These are phyloP conservation scores for Branchipolynoe longqiensis DNA, from an alignment of 2,888 invertebrate genomes.

Conservation along the genomic window DNA sequence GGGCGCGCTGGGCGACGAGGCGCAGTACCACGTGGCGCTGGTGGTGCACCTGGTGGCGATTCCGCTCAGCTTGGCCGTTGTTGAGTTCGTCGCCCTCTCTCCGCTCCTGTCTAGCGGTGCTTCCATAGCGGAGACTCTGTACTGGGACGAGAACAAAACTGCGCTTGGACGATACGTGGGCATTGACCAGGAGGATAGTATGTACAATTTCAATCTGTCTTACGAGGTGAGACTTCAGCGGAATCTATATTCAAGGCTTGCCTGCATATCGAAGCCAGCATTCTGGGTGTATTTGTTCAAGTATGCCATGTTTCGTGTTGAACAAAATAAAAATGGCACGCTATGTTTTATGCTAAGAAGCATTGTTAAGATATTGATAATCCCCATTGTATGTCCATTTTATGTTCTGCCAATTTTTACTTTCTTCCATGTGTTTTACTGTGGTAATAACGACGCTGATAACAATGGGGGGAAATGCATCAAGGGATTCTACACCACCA, in stretches of 20 bases:
- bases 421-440: slow-evolving; percentile 15
- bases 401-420: slow-evolving; percentile 28
- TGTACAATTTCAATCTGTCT: slow-evolving; percentile 5
- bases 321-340: not conserved
- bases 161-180: not conserved
- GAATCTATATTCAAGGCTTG: slow-evolving; percentile 11
- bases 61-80: not conserved
- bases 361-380: not conserved
- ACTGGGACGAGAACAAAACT: slow-evolving; percentile 23
- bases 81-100: slow-evolving; percentile 21
- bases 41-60: not conserved
- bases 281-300: slow-evolving; percentile 40
- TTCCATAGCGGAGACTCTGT: slow-evolving; percentile 14
- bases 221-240: not conserved
- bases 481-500: not conserved
- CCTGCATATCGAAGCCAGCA: not conserved
- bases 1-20: not conserved
- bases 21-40: not conserved
- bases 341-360: not conserved
- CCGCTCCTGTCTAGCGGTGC: not conserved
- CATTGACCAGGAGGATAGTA: not conserved
- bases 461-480: not conserved
- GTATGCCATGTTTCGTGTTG: not conserved
- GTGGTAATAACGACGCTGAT: not conserved
- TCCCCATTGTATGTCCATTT: slow-evolving; percentile 3